These are phyloP conservation scores for Galerucella pusilla DNA, from an alignment of 2,888 invertebrate genomes.

Conservation along the genomic window DNA sequence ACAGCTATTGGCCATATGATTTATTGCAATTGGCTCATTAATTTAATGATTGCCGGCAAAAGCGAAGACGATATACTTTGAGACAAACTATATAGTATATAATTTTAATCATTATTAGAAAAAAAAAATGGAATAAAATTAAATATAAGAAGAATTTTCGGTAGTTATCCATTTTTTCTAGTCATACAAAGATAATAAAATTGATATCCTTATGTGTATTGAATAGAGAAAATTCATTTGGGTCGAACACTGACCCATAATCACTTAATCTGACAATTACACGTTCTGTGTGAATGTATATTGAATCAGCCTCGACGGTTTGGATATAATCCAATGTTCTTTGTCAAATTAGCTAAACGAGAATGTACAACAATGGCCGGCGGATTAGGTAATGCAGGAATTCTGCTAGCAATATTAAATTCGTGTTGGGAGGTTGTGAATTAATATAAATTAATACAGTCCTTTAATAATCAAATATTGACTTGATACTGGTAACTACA, in stretches of 20 bases:
- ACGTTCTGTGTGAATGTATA: background rate
- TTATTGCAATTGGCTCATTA: too few relatives aligned
- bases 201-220: background rate
- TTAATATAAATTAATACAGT: background rate
- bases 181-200: background rate
- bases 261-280: slow-evolving; percentile 26
- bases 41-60: too few relatives aligned
- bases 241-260: slow-evolving; percentile 33
- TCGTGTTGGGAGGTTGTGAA: background rate
- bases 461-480: too few relatives aligned
- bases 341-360: background rate
- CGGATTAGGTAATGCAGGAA: background rate
- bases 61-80: too few relatives aligned
- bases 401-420: background rate
- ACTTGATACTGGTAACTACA: too few relatives aligned
- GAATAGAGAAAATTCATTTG: slow-evolving; percentile 20
- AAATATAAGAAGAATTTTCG: too few relatives aligned
- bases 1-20: too few relatives aligned
- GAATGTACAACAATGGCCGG: background rate
- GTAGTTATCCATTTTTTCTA: background rate
- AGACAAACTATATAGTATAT: too few relatives aligned
- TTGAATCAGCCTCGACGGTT: background rate
- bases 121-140: too few relatives aligned
- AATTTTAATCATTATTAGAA: too few relatives aligned
- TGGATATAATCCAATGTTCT: background rate